A percentile compares a stretch with the other conserved stretches of the same genome.
Evolutionary conservation across 2,888 invertebrate species (phyloP).

Genomic region (Callyntrura sp.): DNA sequence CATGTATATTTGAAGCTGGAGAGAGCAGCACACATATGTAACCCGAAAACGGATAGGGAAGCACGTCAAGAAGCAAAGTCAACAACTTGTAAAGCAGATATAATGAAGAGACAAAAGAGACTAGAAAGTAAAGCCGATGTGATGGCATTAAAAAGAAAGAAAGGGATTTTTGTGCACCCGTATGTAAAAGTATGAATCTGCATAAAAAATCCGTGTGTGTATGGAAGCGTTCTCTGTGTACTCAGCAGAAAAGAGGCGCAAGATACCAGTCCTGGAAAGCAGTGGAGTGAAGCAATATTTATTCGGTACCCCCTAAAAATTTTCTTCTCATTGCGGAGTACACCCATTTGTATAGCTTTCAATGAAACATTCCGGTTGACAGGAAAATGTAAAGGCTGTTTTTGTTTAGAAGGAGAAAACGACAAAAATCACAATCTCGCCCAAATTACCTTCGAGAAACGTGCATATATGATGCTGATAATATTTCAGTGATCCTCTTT

Average conservation of each 20-base stretch:
- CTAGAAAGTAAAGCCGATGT: conserved; percentile 44
- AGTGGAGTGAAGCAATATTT: no score
- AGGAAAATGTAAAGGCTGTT: conserved; percentile 36
- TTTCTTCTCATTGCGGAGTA: not conserved
- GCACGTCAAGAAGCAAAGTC: conserved; percentile 74
- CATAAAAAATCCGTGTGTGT: conserved; percentile 19
- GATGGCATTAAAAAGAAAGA: conserved; percentile 49
- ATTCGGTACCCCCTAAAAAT: not conserved
- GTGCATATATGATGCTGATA: conserved; percentile 42
- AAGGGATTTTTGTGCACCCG: conserved; percentile 5
- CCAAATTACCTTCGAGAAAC: conserved; percentile 66
- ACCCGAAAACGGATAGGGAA: conserved; percentile 50
- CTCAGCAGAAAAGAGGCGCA: no score
- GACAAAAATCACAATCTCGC: conserved; percentile 65
- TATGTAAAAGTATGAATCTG: conserved; percentile 24
- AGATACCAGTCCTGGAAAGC: no score
- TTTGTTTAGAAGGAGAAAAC: conserved; percentile 34
- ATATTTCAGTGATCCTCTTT: conserved; percentile 54
- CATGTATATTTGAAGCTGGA: not conserved
- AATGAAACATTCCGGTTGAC: conserved; percentile 12
- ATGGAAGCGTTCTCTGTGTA: not conserved
- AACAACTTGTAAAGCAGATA: conserved; percentile 60
- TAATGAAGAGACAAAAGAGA: conserved; percentile 69
- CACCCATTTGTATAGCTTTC: conserved; percentile 24
- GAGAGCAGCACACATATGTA: conserved; percentile 7